A percentile compares a stretch with the other conserved stretches of the same genome.
These are phyloP conservation scores for Luidia sarsii DNA, from an alignment of 53 echinoderm and acorn worm species.

Conservation along the genomic window DNA sequence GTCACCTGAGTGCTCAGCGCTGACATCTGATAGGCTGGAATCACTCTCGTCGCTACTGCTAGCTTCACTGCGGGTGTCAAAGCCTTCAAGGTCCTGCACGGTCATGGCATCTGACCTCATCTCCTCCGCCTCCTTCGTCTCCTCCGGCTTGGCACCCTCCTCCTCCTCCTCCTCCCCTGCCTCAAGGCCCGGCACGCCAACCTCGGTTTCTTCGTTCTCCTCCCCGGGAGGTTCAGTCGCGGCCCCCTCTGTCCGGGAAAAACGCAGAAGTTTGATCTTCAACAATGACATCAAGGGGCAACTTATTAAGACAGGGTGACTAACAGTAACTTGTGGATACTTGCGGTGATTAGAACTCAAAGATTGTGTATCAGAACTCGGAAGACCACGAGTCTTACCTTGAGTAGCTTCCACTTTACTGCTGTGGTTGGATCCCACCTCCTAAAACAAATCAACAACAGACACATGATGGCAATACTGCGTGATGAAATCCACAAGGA, in stretches of 20 bases:
- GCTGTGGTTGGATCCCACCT: neutral
- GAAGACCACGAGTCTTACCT: neutral
- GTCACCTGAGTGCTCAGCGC: conserved; percentile 35
- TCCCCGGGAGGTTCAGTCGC: conserved; percentile 20
- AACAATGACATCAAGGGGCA: no score
- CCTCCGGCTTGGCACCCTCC: conserved; percentile 33
- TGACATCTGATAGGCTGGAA: conserved; percentile 50
- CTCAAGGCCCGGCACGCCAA: conserved; percentile 17
- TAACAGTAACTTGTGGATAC: no score
- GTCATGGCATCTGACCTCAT: conserved; percentile 23
- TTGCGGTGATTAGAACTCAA: no score
- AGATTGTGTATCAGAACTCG: no score
- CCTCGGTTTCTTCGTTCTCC: conserved; percentile 4
- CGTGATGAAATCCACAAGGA: no score
- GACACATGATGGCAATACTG: neutral
- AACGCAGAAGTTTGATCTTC: neutral
- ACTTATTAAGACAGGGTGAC: no score
- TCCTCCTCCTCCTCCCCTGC: neutral
- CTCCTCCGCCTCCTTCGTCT: conserved; percentile 1
- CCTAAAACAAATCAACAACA: neutral
- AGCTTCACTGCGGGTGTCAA: conserved; percentile 94
- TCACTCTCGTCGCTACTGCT: conserved; percentile 67
- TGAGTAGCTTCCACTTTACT: conserved; percentile 2
- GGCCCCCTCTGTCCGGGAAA: neutral
- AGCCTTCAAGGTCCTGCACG: conserved; percentile 71